phyloP scores from a whole-genome alignment of 2,113 vertebrate species.

The Morone saxatilis region DNA sequence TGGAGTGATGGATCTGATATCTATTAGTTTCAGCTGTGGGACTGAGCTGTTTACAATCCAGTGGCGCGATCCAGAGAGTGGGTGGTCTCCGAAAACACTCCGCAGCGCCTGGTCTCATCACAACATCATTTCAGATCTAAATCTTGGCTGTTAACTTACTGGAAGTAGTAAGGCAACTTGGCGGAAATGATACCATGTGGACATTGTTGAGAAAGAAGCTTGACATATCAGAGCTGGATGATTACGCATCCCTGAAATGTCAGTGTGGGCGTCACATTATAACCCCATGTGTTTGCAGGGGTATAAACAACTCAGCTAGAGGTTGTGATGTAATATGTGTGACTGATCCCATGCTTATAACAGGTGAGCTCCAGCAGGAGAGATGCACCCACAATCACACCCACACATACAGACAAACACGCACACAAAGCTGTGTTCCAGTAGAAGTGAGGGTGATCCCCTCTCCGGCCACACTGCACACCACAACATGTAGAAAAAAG shows the following conservation, averaged over 20 bases:
- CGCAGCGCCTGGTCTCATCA: conserved; percentile 64
- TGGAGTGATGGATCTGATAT: conserved; percentile 75
- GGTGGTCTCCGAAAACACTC: conserved; percentile 76
- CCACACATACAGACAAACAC: conserved; percentile 13
- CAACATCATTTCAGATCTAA: conserved; percentile 58
- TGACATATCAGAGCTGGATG: conserved; percentile 57
- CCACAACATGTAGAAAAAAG: conserved; percentile 38
- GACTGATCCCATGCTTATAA: conserved; percentile 57
- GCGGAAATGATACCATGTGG: conserved; percentile 73
- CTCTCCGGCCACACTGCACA: conserved; percentile 53
- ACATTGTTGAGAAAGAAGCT: conserved; percentile 60
- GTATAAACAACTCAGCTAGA: conserved; percentile 64
- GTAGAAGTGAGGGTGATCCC: conserved; percentile 47
- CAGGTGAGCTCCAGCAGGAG: conserved; percentile 57
- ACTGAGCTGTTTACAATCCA: conserved; percentile 76
- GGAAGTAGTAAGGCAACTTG: conserved; percentile 67
- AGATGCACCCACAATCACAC: conserved; percentile 37
- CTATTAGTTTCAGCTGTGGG: conserved; percentile 80
- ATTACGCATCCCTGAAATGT: conserved; percentile 54
- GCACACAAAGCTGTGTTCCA: neutral
- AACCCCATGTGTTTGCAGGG: conserved; percentile 48
- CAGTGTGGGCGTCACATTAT: conserved; percentile 59
- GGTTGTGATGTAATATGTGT: conserved; percentile 57
- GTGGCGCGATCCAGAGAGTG: conserved; percentile 73
- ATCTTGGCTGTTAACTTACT: conserved; percentile 75